phyloP scores from a whole-genome alignment of 1,140 invertebrate species.

The Dermatophagoides farinae region DNA sequence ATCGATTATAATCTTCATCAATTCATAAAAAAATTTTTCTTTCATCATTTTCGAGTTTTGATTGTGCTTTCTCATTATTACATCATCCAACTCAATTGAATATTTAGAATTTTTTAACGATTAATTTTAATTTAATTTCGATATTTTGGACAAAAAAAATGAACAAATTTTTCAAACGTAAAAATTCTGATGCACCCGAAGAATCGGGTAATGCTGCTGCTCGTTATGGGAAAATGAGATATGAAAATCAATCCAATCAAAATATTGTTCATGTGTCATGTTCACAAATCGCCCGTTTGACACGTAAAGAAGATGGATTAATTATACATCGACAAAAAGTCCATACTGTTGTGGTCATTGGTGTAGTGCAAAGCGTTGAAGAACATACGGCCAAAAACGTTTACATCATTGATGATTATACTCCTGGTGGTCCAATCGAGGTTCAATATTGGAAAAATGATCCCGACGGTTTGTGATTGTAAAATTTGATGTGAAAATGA shows the following conservation, averaged over 20 bases:
- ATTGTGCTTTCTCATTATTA: too few species aligned
- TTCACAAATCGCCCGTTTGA: slow-evolving; percentile 11
- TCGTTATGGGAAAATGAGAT: too few species aligned
- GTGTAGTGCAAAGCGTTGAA: neutral
- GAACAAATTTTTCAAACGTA: too few species aligned
- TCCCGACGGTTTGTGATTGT: neutral
- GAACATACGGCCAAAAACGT: slow-evolving; percentile 11
- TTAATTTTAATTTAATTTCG: too few species aligned
- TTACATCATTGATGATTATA: slow-evolving; percentile 10
- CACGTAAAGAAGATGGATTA: slow-evolving; percentile 9
- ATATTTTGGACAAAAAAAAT: too few species aligned
- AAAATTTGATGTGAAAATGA: neutral
- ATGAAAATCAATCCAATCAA: neutral
- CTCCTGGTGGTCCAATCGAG: neutral
- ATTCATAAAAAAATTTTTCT: too few species aligned
- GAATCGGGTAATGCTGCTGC: too few species aligned
- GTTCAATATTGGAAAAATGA: slow-evolving; percentile 7
- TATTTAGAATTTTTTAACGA: too few species aligned
- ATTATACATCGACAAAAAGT: slow-evolving; percentile 13
- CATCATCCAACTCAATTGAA: too few species aligned
- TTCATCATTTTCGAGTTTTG: too few species aligned
- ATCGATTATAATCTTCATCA: too few species aligned
- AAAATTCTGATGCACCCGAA: too few species aligned
- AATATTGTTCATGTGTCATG: neutral
- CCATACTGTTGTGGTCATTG: neutral